A percentile compares a stretch with the other conserved stretches of the same genome.
Conservation (phyloP, 2,888 invertebrate genomes). For the Napeogenes sylphis region DNA sequence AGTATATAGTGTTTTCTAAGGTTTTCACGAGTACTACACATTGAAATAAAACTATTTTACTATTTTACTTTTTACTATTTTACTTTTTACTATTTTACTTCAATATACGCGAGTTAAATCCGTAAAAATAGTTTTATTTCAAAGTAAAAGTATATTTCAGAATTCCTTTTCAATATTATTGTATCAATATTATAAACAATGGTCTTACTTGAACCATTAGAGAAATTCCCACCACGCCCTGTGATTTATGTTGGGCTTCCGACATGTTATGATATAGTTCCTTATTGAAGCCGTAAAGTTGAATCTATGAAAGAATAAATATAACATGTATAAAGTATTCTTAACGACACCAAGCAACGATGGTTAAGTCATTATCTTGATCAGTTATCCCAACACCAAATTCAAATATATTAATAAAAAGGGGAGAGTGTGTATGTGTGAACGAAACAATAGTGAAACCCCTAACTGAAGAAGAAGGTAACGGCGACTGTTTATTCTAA, state of each 20-base stretch:
- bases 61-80: too few relatives aligned
- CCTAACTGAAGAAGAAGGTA: too few relatives aligned
- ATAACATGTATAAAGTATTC: neutral
- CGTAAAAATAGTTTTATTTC: too few relatives aligned
- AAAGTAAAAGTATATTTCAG: neutral
- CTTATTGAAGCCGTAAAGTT: slow-evolving; percentile 97
- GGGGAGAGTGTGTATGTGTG: too few relatives aligned
- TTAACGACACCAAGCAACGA: slow-evolving; percentile 7
- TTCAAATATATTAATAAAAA: too few relatives aligned
- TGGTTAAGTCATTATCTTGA: slow-evolving; percentile 10
- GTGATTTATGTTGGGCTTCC: slow-evolving; percentile 96
- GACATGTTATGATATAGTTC: slow-evolving; percentile 98
- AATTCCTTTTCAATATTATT: neutral
- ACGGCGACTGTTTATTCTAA: too few relatives aligned
- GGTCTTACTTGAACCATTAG: slow-evolving; percentile 92
- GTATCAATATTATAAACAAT: too few relatives aligned
- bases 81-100: too few relatives aligned
- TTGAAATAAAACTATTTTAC: too few relatives aligned
- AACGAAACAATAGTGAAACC: too few relatives aligned
- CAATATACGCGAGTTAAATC: too few relatives aligned
- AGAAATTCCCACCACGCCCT: slow-evolving; percentile 96
- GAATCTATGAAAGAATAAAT: slow-evolving; percentile 82
- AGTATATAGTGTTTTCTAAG: neutral
- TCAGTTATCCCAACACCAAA: slow-evolving; percentile 6
- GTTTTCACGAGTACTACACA: too few relatives aligned